Evolutionary conservation across 2,113 vertebrate genomes (phyloP).

Genomic region (Leucopsar rothschildi): DNA sequence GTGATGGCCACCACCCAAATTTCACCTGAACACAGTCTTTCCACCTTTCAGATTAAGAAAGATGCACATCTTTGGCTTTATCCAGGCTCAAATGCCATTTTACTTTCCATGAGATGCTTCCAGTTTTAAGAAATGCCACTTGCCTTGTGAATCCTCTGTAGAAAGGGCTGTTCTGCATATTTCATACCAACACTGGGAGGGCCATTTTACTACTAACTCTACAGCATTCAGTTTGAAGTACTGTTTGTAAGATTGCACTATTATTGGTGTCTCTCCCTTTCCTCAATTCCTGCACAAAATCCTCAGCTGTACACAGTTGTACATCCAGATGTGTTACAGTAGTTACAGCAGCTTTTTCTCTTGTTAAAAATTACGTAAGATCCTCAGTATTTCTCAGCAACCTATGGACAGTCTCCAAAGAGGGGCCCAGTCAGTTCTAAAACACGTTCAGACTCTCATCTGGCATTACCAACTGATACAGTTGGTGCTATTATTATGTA

Average conservation of each 20-base stretch:
- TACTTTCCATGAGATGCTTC: neutral
- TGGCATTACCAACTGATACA: neutral
- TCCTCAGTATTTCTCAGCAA: neutral
- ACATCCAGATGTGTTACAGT: neutral
- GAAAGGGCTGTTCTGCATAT: neutral
- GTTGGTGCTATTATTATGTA: constrained; percentile 4
- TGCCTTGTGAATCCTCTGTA: neutral
- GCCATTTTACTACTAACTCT: neutral
- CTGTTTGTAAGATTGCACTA: neutral
- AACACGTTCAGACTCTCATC: neutral
- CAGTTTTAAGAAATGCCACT: neutral
- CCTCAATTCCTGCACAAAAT: neutral
- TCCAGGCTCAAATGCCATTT: neutral
- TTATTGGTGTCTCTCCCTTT: neutral
- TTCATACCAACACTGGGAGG: neutral
- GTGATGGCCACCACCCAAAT: neutral
- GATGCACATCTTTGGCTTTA: neutral
- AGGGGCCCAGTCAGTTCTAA: neutral
- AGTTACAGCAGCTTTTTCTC: neutral
- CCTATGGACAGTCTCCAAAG: neutral
- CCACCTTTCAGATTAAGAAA: neutral
- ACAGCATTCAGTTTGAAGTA: neutral
- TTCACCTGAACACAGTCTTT: neutral
- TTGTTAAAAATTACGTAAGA: neutral
- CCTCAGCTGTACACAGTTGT: neutral